phyloP scores from a whole-genome alignment of 2,888 invertebrate genomes.

The Phalera bucephala region DNA sequence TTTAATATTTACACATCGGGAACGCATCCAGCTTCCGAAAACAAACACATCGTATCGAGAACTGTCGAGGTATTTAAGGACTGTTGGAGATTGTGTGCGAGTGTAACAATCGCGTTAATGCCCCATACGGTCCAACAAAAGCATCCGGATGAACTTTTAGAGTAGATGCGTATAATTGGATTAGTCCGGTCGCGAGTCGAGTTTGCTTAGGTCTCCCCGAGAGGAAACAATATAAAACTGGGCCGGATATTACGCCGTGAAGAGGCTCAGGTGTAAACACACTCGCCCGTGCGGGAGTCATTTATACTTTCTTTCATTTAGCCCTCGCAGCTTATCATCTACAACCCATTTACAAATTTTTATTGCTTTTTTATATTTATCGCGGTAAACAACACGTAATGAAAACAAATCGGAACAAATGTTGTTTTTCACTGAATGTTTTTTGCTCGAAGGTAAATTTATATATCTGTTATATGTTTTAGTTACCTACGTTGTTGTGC shows the following conservation, averaged over 20 bases:
- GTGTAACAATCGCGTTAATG: conserved; percentile 33
- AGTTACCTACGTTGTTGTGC: neutral
- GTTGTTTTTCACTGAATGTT: conserved; percentile 12
- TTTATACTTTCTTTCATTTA: conserved; percentile 66
- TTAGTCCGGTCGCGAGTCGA: conserved; percentile 62
- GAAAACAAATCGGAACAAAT: conserved; percentile 38
- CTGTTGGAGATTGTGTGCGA: conserved; percentile 10
- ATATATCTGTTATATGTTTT: conserved; percentile 1
- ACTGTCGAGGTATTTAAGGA: conserved; percentile 6
- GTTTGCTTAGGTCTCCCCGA: conserved; percentile 69
- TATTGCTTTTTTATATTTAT: conserved; percentile 33
- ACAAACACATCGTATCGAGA: neutral
- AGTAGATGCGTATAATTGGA: conserved; percentile 64
- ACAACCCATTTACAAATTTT: conserved; percentile 33
- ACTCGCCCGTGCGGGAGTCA: conserved; percentile 49
- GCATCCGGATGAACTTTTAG: conserved; percentile 49
- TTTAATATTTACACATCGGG: conserved; percentile 27
- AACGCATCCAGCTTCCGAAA: conserved; percentile 13
- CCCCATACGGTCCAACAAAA: conserved; percentile 22
- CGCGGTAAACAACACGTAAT: conserved; percentile 32
- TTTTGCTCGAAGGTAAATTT: neutral
- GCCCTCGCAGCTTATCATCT: conserved; percentile 37
- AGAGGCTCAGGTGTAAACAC: conserved; percentile 73
- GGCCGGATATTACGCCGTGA: conserved; percentile 75
- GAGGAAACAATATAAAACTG: conserved; percentile 71